Evolutionary conservation across 35 echinoderm and acorn worm genomes (phyloP), one percentile per base, ranked within the genome.

Genomic region (Strongylocentrotus purpuratus): DNA sequence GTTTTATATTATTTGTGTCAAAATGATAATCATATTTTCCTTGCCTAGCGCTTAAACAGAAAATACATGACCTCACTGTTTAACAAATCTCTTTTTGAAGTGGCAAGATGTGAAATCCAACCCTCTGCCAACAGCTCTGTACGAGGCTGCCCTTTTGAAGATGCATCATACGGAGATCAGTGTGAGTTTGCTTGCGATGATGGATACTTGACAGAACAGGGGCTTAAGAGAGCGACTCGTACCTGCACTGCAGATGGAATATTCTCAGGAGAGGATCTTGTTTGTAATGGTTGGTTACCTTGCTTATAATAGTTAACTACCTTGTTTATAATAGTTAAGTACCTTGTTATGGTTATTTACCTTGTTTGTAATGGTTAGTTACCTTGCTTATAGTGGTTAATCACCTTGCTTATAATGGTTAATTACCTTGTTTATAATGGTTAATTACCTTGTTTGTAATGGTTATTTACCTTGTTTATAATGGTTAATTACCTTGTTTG

Each of bases 141-240:
- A 32, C 48, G 31, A 31, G 91, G 91, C 17, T 93, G 91, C 17
- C 91, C 91, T 14, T 93, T 93, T 58, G 15, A 33, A 13, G 31
- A 7, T 48, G 91, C 46, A 12, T 46, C 32, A 2, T 93, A 93
- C n/a, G 91, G 91, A 10, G 46, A 93, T 11, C 46, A 93, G n/a
- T 93, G 91, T 58, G 33, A 50, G 14, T 93, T 93, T 58, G 48
- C 48, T 58, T 93, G 91, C 31, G 48, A 93, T 28, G 91, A 93
- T 58, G 91, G 91, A 33, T 93, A 48, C 48, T 58, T 93, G 46
- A 46, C 91, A 7, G 15, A 33, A n/a, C 10, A 58, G 4, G 91
- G 91, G 6, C 10, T 58, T 45, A 93, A 93, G n/a, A 48, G 45
- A 10, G 91, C 25, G 0, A 58, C 46, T 28, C 45, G 91, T 14